phyloP scores from a whole-genome alignment of 2,113 vertebrate genomes.

The Pteruthius melanotis region DNA sequence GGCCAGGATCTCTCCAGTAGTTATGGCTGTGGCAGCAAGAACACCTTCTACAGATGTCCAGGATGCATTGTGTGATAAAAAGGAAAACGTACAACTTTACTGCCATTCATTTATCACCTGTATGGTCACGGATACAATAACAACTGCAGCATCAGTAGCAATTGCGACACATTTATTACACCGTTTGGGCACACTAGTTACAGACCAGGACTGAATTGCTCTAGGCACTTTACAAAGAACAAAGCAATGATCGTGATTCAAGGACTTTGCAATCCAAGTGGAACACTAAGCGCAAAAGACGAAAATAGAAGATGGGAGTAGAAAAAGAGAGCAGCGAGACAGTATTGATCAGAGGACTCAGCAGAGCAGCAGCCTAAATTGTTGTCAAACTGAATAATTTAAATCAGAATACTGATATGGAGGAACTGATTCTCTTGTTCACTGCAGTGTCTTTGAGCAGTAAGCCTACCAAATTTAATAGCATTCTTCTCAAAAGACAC shows the following conservation, averaged over 20 bases:
- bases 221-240: background rate
- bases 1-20: background rate
- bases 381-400: conserved; percentile 57
- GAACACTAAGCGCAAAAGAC: conserved; percentile 22
- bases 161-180: background rate
- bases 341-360: conserved; percentile 41
- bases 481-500: background rate
- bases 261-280: conserved; percentile 10
- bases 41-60: background rate
- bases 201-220: background rate
- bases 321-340: background rate
- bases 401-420: conserved; percentile 19
- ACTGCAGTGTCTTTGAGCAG: background rate
- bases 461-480: background rate
- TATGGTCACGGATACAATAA: background rate
- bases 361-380: conserved; percentile 35
- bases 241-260: background rate
- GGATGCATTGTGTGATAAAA: background rate
- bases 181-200: background rate
- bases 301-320: conserved; percentile 17
- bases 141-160: background rate
- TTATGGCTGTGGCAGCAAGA: background rate
- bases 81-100: background rate
- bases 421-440: background rate
- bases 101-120: background rate